Percentiles rank a stretch among this genome's conserved stretches.
These are phyloP conservation scores for Platycheirus rosarum DNA, from an alignment of 2,888 invertebrate genomes.

Conservation along the genomic window DNA sequence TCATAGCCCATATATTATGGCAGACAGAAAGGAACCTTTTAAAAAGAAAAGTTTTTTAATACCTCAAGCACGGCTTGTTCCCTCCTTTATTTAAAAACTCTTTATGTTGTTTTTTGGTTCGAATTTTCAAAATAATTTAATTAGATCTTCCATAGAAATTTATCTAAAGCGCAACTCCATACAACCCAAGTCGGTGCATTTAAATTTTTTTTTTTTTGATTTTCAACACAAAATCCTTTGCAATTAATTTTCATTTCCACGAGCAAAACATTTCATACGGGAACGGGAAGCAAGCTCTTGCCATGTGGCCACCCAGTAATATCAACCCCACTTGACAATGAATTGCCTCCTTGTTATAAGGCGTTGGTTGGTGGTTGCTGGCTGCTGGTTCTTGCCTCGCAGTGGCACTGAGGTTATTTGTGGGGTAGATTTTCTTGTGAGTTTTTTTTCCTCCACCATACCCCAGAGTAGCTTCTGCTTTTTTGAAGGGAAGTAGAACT, in stretches of 20 bases:
- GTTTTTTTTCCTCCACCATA: slow-evolving; percentile 1
- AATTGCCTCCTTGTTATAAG: slow-evolving; percentile 53
- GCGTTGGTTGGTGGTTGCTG: slow-evolving; percentile 16
- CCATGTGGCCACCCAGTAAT: slow-evolving; percentile 24
- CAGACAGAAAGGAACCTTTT: too few relatives aligned
- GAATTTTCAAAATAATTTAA: too few relatives aligned
- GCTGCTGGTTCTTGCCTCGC: too few relatives aligned
- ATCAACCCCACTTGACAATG: slow-evolving; percentile 46
- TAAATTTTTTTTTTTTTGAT: slow-evolving; percentile 4
- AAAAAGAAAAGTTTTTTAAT: too few relatives aligned
- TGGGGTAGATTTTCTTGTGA: slow-evolving; percentile 25
- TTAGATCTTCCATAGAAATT: too few relatives aligned
- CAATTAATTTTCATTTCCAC: slow-evolving; percentile 56
- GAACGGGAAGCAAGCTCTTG: background rate
- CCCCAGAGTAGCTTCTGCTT: background rate
- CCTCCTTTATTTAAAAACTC: too few relatives aligned
- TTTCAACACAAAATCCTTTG: slow-evolving; percentile 1
- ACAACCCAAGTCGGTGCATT: background rate
- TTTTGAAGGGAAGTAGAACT: slow-evolving; percentile 11
- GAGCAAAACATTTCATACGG: slow-evolving; percentile 14
- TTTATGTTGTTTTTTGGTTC: too few relatives aligned
- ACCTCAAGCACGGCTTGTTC: too few relatives aligned
- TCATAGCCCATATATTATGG: too few relatives aligned
- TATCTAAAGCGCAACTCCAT: background rate
- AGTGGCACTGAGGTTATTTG: background rate